Conservation (phyloP, 2,797 vertebrate species). For the Sebastes dallii region DNA sequence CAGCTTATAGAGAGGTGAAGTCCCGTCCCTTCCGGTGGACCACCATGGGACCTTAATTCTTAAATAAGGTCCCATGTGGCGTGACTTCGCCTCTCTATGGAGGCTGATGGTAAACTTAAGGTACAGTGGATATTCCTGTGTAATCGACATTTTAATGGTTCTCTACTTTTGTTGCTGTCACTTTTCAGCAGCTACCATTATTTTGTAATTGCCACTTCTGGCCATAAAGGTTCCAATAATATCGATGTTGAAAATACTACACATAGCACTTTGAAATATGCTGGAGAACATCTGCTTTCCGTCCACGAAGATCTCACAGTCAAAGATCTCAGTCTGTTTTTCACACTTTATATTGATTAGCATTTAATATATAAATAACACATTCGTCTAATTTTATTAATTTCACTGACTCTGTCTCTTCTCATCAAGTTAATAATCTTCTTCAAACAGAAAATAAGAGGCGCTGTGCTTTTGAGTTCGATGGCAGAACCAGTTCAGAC, state of each 20-base stretch:
- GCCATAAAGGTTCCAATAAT: neutral
- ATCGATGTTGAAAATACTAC: constrained; percentile 29
- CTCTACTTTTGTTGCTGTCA: neutral
- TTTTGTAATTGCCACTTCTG: neutral
- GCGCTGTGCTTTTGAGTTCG: constrained; percentile 26
- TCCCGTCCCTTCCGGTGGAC: neutral
- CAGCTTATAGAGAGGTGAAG: neutral
- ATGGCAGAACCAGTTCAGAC: neutral
- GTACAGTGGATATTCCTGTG: neutral
- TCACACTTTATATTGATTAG: constrained; percentile 9
- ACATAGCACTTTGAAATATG: constrained; percentile 26
- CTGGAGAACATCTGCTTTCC: neutral
- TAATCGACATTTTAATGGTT: neutral
- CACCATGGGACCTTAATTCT: neutral
- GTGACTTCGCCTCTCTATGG: neutral
- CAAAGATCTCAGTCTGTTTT: neutral
- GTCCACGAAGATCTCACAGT: neutral
- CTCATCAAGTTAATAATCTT: neutral
- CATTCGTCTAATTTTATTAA: neutral
- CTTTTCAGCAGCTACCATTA: neutral
- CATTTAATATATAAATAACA: constrained; percentile 5
- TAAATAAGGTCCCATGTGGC: neutral
- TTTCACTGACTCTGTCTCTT: neutral
- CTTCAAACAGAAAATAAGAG: neutral
- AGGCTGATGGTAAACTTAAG: neutral